These are phyloP conservation scores for Stylophora pistillata DNA, from an alignment of 64 coral and sea anemone species.

Conservation along the genomic window DNA sequence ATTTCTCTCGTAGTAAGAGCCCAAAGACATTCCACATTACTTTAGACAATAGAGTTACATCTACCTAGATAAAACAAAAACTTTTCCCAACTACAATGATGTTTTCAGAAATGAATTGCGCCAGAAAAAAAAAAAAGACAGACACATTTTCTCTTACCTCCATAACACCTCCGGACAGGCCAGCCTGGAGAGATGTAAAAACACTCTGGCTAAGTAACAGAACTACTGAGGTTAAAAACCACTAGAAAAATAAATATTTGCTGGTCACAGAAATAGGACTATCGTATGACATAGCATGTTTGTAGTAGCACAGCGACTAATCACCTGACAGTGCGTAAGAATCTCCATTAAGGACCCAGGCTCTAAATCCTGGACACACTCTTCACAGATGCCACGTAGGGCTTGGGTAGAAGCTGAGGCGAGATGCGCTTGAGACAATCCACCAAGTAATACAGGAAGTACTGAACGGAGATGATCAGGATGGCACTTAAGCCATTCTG, in stretches of 20 bases:
- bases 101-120: not conserved
- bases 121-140: not conserved
- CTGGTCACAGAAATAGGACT: not conserved
- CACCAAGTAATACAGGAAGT: slow-evolving; percentile 76
- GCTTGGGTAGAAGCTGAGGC: slow-evolving; percentile 91
- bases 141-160: slow-evolving; percentile 43
- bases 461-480: slow-evolving; percentile 86
- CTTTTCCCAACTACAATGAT: not conserved
- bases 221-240: too few species aligned
- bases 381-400: slow-evolving; percentile 93
- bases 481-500: slow-evolving; percentile 97
- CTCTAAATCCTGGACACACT: slow-evolving; percentile 90
- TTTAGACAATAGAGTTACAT: too few species aligned
- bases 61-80: not conserved
- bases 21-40: too few species aligned
- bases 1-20: too few species aligned
- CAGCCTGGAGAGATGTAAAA: not conserved
- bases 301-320: not conserved
- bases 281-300: not conserved
- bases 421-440: slow-evolving; percentile 68
- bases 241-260: too few species aligned
- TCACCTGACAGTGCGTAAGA: slow-evolving; percentile 83
- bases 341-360: slow-evolving; percentile 57
- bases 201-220: too few species aligned
- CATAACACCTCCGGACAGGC: slow-evolving; percentile 9